These are phyloP conservation scores for Pseudochromis fuscus DNA, from an alignment of 2,797 vertebrate genomes.

Conservation along the genomic window DNA sequence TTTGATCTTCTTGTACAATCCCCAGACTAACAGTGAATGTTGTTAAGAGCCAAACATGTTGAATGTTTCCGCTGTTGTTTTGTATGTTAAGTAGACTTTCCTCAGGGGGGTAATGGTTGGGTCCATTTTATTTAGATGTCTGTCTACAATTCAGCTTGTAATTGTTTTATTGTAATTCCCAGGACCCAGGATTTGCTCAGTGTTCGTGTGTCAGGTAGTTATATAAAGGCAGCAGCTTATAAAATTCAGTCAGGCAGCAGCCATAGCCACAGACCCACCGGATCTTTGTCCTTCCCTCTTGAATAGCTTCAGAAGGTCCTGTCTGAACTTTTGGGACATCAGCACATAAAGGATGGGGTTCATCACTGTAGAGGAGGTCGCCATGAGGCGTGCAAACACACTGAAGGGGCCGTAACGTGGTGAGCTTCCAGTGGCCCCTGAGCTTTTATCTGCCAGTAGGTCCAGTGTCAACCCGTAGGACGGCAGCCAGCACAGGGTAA, in stretches of 20 bases:
- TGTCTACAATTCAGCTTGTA: constrained; percentile 6
- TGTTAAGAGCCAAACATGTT: constrained; percentile 10
- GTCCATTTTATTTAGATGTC: constrained; percentile 13
- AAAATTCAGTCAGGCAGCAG: constrained; percentile 38
- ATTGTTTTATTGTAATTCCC: constrained; percentile 23
- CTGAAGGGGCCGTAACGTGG: constrained; percentile 76
- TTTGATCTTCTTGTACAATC: constrained; percentile 39
- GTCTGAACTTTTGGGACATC: constrained; percentile 86
- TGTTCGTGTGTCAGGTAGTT: constrained; percentile 7
- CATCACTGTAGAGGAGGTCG: constrained; percentile 82
- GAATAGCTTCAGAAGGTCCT: constrained; percentile 77
- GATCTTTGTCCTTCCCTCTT: constrained; percentile 17
- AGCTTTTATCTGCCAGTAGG: constrained; percentile 58
- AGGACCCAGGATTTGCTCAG: neutral
- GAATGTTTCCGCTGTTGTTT: constrained; percentile 7
- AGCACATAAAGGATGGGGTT: constrained; percentile 87
- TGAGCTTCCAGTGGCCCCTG: constrained; percentile 74
- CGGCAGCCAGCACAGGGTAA: constrained; percentile 87
- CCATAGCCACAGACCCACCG: constrained; percentile 31
- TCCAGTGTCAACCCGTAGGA: constrained; percentile 82
- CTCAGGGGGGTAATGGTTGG: neutral
- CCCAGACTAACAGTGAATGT: constrained; percentile 16
- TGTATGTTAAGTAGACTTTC: constrained; percentile 13
- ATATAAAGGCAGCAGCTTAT: neutral
- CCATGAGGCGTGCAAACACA: constrained; percentile 80